Base-by-base conservation (phyloP, 2,113 vertebrate species). In the Python bivittatus region DNA sequence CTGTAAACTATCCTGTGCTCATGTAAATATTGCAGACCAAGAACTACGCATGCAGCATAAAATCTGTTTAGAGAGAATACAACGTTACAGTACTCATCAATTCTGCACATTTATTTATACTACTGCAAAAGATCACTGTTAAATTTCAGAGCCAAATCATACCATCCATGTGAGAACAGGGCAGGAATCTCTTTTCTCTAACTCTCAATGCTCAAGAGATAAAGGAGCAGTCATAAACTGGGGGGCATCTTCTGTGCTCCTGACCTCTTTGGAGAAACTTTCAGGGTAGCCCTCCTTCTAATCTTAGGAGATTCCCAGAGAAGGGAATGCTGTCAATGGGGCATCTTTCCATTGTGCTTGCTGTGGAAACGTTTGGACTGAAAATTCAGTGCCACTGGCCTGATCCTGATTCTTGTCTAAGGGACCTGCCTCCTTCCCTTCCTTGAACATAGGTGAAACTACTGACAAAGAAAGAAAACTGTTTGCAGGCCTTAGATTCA, bases 1-100 rank as follows among this genome's bases (percentile, higher is more conserved):
- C 99, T 99, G 97, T 99, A 99, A 57, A 99, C 99, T 94, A 99
- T 99, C 98, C 99, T 99, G 97, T 99, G 98, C 91, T 99, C 99
- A 20, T 99, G 99, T 97, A 99, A 98, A 96, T 98, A 99, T 95
- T 99, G 99, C 94, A 99, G 98, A 60, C 99, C 99, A 95, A 99
- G 97, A 95, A 99, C 99, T 61, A 99, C 99, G 90, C 99, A 99
- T 0, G 99, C 99, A 86, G 99, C 99, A 96, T 99, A 99, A 97
- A 99, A 99, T 90, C 99, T 99, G 97, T 96, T 94, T 57, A 61
- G 94, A 95, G 92, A 93, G 94, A 95, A 95, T 86, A 60, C 84
- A 94, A 93, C 94, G 84, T 85, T 85, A 85, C 25, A 42, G 84
- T 90, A 29, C 8, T 92, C 13, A 88, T 23, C 29, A 29, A 13